Evolutionary conservation across 2,888 invertebrate genomes (phyloP).

Genomic region (Agrilus mali): DNA sequence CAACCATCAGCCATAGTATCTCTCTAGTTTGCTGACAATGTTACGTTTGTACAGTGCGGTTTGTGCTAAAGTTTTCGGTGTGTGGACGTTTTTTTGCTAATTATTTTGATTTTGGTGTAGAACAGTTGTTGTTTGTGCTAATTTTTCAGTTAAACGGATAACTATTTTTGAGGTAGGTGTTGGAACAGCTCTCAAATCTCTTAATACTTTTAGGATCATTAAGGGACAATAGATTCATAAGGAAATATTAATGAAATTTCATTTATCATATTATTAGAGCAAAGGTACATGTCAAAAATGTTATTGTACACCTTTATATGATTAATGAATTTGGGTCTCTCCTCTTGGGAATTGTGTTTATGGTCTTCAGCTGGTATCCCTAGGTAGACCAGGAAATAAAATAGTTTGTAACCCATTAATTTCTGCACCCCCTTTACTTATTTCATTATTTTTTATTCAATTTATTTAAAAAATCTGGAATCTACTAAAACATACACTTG

Average conservation of each 20-base stretch:
- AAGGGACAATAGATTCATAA: slow-evolving; percentile 30
- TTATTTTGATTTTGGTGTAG: slow-evolving; percentile 6
- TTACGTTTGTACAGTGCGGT: slow-evolving; percentile 25
- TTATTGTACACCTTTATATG: slow-evolving; percentile 32
- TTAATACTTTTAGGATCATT: slow-evolving; percentile 13
- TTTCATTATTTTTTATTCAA: background rate
- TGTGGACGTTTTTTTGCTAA: slow-evolving; percentile 16
- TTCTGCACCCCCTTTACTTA: too few species aligned
- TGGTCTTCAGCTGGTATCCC: slow-evolving; percentile 10
- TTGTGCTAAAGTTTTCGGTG: slow-evolving; percentile 21
- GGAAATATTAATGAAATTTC: slow-evolving; percentile 40
- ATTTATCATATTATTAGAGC: slow-evolving; percentile 30
- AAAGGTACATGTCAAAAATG: slow-evolving; percentile 30
- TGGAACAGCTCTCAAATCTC: slow-evolving; percentile 8
- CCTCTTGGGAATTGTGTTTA: slow-evolving; percentile 27
- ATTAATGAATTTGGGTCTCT: slow-evolving; percentile 30
- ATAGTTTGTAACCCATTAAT: too few species aligned
- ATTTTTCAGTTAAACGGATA: slow-evolving; percentile 9
- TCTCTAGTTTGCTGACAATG: slow-evolving; percentile 21
- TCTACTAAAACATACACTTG: slow-evolving; percentile 26
- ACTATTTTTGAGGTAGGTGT: slow-evolving; percentile 8
- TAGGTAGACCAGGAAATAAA: slow-evolving; percentile 10
- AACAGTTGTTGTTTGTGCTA: background rate
- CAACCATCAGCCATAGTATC: slow-evolving; percentile 22
- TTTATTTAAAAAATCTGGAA: slow-evolving; percentile 15